phyloP scores from a whole-genome alignment of 2,888 invertebrate species.

The Idaea biselata region DNA sequence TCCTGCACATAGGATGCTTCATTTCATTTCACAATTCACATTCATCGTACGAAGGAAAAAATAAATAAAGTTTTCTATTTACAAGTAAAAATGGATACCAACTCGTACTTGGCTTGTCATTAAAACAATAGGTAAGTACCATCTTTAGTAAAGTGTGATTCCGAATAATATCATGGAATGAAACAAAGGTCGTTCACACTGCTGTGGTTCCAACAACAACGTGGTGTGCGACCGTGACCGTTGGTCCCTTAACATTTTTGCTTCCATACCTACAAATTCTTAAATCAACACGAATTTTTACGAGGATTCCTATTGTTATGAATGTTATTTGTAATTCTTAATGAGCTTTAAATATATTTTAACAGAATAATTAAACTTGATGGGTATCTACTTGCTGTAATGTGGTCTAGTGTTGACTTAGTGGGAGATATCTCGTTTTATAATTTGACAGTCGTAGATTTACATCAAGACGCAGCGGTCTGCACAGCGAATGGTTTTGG shows the following conservation, averaged over 20 bases:
- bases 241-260: slow-evolving; percentile 47
- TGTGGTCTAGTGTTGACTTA: not conserved
- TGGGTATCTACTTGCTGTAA: not conserved
- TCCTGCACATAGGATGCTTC: too few relatives aligned
- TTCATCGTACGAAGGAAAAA: too few relatives aligned
- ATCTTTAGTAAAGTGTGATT: slow-evolving; percentile 74
- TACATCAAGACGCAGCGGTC: too few relatives aligned
- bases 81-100: too few relatives aligned
- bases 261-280: slow-evolving; percentile 14
- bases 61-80: too few relatives aligned
- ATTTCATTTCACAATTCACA: too few relatives aligned
- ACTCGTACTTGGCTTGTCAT: slow-evolving; percentile 47
- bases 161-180: slow-evolving; percentile 69
- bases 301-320: not conserved
- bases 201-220: slow-evolving; percentile 49
- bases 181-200: slow-evolving; percentile 69
- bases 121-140: slow-evolving; percentile 66
- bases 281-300: not conserved
- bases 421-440: not conserved
- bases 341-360: not conserved
- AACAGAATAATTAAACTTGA: not conserved
- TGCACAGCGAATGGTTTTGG: too few relatives aligned
- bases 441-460: not conserved
- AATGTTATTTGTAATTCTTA: slow-evolving; percentile 1
- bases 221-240: slow-evolving; percentile 63